phyloP scores from a whole-genome alignment of 2,113 vertebrate species.

The Indri indri region DNA sequence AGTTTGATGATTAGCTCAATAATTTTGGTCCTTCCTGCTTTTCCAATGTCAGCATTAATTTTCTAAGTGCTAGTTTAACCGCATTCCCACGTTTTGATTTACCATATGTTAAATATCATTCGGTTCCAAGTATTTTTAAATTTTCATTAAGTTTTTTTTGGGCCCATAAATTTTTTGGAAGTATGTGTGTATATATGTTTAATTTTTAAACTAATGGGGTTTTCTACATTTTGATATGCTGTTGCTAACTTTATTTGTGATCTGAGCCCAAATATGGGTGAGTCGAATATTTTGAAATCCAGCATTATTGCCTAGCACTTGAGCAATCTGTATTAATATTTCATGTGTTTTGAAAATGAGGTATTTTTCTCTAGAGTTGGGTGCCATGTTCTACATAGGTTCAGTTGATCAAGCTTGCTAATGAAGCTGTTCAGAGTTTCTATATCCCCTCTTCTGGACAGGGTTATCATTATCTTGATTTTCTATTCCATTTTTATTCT shows the following conservation, averaged over 20 bases:
- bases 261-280: background rate
- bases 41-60: background rate
- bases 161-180: background rate
- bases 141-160: background rate
- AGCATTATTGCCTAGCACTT: background rate
- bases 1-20: background rate
- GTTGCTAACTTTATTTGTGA: conserved; percentile 1
- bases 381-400: background rate
- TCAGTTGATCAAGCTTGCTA: background rate
- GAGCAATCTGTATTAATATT: background rate
- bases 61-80: background rate
- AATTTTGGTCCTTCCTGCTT: background rate
- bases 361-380: background rate
- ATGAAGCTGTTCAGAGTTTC: background rate
- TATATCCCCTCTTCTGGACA: background rate
- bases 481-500: background rate
- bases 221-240: background rate
- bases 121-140: background rate
- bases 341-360: background rate
- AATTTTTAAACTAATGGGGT: background rate
- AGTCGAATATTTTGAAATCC: background rate
- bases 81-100: background rate
- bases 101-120: background rate
- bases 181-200: background rate
- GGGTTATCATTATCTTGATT: background rate